These are phyloP conservation scores for Choristoneura fumiferana DNA, from an alignment of 1,140 invertebrate genomes.

Conservation along the genomic window DNA sequence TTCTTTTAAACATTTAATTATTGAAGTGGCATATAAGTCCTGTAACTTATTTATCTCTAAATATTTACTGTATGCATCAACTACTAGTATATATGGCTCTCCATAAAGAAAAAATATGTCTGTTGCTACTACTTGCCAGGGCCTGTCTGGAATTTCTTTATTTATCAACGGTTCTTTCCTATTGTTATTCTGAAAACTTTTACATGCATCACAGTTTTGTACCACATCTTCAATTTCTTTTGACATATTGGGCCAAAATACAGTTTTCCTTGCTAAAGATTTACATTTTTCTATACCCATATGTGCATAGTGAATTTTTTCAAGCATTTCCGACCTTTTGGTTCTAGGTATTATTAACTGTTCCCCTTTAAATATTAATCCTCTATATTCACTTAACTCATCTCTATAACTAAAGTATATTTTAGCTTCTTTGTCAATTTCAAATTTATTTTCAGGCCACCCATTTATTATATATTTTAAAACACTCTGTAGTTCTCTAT, in stretches of 20 bases:
- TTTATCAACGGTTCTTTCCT: not conserved
- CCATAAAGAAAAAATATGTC: constrained; percentile 6
- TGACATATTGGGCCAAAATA: constrained; percentile 18
- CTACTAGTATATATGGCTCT: not conserved
- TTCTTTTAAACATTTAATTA: not conserved
- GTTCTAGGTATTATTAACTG: constrained; percentile 9
- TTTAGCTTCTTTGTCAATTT: constrained; percentile 1
- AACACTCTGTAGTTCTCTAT: constrained; percentile 4
- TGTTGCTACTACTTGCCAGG: not conserved
- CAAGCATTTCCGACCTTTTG: constrained; percentile 3
- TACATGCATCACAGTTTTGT: constrained; percentile 6
- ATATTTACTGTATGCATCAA: constrained; percentile 12
- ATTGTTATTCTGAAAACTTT: constrained; percentile 5
- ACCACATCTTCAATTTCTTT: constrained; percentile 10
- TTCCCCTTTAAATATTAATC: constrained; percentile 13
- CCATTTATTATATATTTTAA: constrained; percentile 5
- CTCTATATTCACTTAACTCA: not conserved
- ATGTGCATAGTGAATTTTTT: constrained; percentile 17
- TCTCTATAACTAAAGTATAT: constrained; percentile 4
- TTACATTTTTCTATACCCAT: too few relatives aligned
- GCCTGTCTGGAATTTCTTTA: not conserved
- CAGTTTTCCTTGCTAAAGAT: not conserved
- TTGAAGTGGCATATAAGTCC: not conserved
- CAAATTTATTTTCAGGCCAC: not conserved
- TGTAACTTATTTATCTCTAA: too few relatives aligned